Evolutionary conservation across 2,797 vertebrate species (phyloP).

Genomic region (Microcaecilia unicolor): DNA sequence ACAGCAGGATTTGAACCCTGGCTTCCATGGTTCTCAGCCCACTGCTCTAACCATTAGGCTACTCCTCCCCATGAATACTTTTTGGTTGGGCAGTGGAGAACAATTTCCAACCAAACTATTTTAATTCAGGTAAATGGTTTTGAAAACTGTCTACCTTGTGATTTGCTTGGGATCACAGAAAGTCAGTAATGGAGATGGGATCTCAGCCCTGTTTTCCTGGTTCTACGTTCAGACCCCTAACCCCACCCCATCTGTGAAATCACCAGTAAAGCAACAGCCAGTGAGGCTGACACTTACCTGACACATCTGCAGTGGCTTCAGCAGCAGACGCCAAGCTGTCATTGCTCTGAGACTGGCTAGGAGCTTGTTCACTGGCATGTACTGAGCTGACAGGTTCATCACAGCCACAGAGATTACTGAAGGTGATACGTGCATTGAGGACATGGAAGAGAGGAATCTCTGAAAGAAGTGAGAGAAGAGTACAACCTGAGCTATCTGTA

Average conservation of each 20-base stretch:
- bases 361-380: constrained; percentile 39
- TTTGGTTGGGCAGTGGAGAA: no score
- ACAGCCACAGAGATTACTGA: constrained; percentile 88
- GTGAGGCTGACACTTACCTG: constrained; percentile 38
- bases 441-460: constrained; percentile 93
- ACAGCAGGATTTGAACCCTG: no score
- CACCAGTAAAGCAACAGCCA: no score
- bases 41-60: no score
- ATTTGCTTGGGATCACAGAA: no score
- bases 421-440: constrained; percentile 89
- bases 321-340: constrained; percentile 24
- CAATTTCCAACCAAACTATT: no score
- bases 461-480: constrained; percentile 28
- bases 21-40: no score
- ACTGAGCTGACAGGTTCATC: constrained; percentile 81
- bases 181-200: no score
- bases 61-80: no score
- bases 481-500: not conserved
- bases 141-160: no score
- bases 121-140: no score
- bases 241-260: no score
- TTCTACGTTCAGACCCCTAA: not conserved
- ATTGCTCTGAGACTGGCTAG: not conserved
- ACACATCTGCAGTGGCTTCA: constrained; percentile 29
- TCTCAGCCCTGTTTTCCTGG: not conserved